A percentile compares a stretch with the other conserved stretches of the same genome.
Evolutionary conservation across 2,888 invertebrate genomes (phyloP).

Genomic region (Anaspis maculata): DNA sequence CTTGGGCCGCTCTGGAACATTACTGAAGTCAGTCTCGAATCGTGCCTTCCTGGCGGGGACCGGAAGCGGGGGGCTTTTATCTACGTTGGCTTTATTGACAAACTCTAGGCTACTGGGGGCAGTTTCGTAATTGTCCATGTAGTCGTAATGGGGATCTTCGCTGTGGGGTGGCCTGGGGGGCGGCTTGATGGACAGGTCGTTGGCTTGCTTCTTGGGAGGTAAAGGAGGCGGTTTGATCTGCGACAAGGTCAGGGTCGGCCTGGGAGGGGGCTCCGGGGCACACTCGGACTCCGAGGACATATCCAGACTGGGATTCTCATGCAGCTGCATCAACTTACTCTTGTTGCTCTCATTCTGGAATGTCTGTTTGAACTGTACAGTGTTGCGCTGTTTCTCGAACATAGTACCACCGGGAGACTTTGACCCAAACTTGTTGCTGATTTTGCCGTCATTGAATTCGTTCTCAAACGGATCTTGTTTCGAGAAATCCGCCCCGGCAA

Average conservation of each 20-base stretch:
- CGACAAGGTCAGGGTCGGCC: constrained; percentile 52
- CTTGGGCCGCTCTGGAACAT: constrained; percentile 40
- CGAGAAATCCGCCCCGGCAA: constrained; percentile 50
- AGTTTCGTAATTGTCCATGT: constrained; percentile 45
- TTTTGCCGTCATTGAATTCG: constrained; percentile 27
- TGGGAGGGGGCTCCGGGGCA: constrained; percentile 61
- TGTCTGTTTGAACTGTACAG: constrained; percentile 10
- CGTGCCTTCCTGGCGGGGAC: constrained; percentile 50
- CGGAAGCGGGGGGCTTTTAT: constrained; percentile 52
- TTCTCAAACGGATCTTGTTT: constrained; percentile 52
- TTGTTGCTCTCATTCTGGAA: constrained; percentile 28
- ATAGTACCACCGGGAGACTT: constrained; percentile 21
- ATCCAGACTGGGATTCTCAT: constrained; percentile 36
- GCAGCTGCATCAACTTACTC: constrained; percentile 23
- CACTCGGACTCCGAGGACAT: constrained; percentile 37
- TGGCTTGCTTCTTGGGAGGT: constrained; percentile 60
- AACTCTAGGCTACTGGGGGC: constrained; percentile 27
- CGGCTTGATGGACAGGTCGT: constrained; percentile 52
- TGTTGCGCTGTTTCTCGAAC: constrained; percentile 21
- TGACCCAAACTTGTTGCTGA: not conserved
- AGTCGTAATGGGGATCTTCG: constrained; percentile 49
- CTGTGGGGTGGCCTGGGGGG: constrained; percentile 56
- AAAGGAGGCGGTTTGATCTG: constrained; percentile 63
- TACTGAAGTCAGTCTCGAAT: constrained; percentile 41
- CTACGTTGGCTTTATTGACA: constrained; percentile 19